phyloP scores from a whole-genome alignment of 2,888 invertebrate species.

The Cataglyphis livida region DNA sequence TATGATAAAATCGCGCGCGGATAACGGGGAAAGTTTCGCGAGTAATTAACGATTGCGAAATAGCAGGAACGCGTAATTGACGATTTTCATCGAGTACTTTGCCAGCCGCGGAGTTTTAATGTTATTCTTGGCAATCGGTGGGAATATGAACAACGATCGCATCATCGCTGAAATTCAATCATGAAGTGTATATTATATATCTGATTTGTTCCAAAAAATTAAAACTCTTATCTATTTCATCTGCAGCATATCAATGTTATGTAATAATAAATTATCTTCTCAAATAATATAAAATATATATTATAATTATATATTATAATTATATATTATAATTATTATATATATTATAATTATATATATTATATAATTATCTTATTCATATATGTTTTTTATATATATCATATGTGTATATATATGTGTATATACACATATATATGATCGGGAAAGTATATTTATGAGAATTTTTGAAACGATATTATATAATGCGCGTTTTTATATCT shows the following conservation, averaged over 20 bases:
- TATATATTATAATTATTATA: no score
- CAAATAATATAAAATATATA: no score
- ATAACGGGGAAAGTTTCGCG: conserved; percentile 50
- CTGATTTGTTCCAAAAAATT: neutral
- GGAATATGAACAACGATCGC: conserved; percentile 1
- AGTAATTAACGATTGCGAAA: conserved; percentile 38
- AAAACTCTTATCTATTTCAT: neutral
- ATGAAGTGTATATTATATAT: neutral
- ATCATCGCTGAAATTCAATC: neutral
- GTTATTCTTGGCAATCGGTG: conserved; percentile 5
- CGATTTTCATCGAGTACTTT: conserved; percentile 32
- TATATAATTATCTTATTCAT: no score
- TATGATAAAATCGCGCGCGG: conserved; percentile 62
- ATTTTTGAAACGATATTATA: neutral
- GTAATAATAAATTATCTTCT: neutral
- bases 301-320: no score
- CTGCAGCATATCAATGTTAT: neutral
- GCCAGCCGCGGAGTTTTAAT: neutral
- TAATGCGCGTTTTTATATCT: conserved; percentile 23
- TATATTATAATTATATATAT: no score
- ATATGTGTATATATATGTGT: no score
- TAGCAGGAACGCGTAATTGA: conserved; percentile 23
- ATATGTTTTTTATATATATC: no score
- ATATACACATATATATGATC: no score
- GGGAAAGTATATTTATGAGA: neutral